These are phyloP conservation scores for Flabesymbios commensalis DNA, from an alignment of 2,888 invertebrate genomes.

Conservation along the genomic window DNA sequence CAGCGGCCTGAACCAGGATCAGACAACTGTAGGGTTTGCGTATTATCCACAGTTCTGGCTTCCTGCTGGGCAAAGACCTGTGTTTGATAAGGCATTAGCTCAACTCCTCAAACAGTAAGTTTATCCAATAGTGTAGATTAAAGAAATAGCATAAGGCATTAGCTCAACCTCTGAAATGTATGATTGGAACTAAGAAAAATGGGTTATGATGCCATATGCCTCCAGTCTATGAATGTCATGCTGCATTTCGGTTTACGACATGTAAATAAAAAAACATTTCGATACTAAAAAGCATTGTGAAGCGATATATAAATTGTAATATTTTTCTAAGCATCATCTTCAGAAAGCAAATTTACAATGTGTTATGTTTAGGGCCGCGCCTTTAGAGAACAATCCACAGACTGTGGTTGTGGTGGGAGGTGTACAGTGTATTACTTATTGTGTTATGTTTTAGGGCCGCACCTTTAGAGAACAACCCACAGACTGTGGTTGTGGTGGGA, in stretches of 20 bases:
- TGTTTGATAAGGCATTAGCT: conserved; percentile 62
- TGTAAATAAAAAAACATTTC: too few relatives aligned
- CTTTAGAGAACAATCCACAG: conserved; percentile 58
- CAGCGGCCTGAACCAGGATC: conserved; percentile 55
- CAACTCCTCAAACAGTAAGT: conserved; percentile 61
- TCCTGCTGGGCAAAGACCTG: conserved; percentile 58
- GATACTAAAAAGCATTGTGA: too few relatives aligned
- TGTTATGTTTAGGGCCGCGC: conserved; percentile 57
- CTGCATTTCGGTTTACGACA: too few relatives aligned
- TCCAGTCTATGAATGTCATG: too few relatives aligned
- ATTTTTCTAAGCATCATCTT: too few relatives aligned
- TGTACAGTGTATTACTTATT: conserved; percentile 64
- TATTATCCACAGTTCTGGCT: conserved; percentile 66
- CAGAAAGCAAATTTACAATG: too few relatives aligned
- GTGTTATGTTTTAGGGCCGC: conserved; percentile 51
- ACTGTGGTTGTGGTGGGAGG: conserved; percentile 64
- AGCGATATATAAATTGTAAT: too few relatives aligned
- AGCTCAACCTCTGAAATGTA: too few relatives aligned
- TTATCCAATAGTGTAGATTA: too few relatives aligned
- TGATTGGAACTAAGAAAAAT: too few relatives aligned
- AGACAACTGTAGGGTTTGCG: conserved; percentile 61
- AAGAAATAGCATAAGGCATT: too few relatives aligned
- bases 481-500: conserved; percentile 63
- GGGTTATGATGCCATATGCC: too few relatives aligned
- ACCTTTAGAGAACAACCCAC: conserved; percentile 58